Conservation (phyloP, 2,888 invertebrate species). For the Allygus modestus region DNA sequence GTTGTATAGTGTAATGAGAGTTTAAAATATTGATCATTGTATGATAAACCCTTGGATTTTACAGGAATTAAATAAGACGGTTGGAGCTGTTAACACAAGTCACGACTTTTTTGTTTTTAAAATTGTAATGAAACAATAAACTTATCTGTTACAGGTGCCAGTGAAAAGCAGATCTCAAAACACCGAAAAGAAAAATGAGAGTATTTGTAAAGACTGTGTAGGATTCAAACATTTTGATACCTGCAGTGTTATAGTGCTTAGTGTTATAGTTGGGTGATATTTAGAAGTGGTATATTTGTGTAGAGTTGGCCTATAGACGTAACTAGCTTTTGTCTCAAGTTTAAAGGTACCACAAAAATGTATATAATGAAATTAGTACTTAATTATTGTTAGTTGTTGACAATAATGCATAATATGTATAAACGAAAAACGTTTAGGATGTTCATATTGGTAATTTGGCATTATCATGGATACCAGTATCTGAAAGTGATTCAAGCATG, state of each 20-base stretch:
- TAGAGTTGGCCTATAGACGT: background rate
- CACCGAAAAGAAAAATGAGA: slow-evolving; percentile 45
- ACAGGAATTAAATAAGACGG: too few relatives aligned
- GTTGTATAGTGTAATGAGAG: too few relatives aligned
- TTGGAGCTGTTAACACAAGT: too few relatives aligned
- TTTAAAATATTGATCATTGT: too few relatives aligned
- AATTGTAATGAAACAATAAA: too few relatives aligned
- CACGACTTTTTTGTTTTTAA: too few relatives aligned
- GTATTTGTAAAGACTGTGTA: background rate
- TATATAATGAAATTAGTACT: slow-evolving; percentile 28
- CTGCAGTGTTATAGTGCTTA: slow-evolving; percentile 33
- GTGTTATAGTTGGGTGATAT: slow-evolving; percentile 12
- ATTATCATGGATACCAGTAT: background rate
- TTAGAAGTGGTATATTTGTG: slow-evolving; percentile 20
- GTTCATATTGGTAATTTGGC: background rate
- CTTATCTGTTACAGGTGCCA: slow-evolving; percentile 35
- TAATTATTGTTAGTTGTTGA: background rate
- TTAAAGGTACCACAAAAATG: background rate
- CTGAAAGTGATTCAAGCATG: background rate
- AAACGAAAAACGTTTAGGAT: background rate
- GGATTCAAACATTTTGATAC: background rate
- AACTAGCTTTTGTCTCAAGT: background rate
- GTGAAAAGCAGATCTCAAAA: background rate
- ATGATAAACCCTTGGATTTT: too few relatives aligned
- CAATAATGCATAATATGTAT: background rate